A percentile compares a stretch with the other conserved stretches of the same genome.
Conservation (phyloP, 2,888 invertebrate genomes). For the Campoplex capitator region DNA sequence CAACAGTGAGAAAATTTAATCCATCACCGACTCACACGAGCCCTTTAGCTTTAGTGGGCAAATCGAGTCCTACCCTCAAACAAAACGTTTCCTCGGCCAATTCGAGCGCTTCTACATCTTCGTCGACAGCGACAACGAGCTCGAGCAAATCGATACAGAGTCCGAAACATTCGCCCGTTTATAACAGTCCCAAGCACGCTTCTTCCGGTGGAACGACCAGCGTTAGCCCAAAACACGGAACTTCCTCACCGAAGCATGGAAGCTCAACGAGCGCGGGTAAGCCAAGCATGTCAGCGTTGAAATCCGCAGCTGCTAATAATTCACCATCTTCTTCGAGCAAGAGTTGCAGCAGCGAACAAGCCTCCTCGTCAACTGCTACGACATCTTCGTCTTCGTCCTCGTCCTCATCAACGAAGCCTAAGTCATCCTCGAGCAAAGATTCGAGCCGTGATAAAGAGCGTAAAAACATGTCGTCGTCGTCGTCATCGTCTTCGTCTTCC, state of each 20-base stretch:
- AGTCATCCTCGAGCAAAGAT: slow-evolving; percentile 72
- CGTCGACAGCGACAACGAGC: slow-evolving; percentile 85
- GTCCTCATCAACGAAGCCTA: slow-evolving; percentile 75
- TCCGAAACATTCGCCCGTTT: slow-evolving; percentile 92
- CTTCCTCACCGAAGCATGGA: slow-evolving; percentile 92
- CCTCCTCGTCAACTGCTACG: slow-evolving; percentile 59
- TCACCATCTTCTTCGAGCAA: slow-evolving; percentile 86
- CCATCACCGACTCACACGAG: slow-evolving; percentile 90
- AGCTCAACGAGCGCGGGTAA: slow-evolving; percentile 91
- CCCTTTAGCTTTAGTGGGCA: slow-evolving; percentile 88
- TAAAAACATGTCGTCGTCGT: slow-evolving; percentile 78
- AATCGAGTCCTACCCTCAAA: slow-evolving; percentile 85
- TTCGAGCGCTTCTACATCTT: slow-evolving; percentile 86
- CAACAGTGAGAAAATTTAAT: slow-evolving; percentile 89
- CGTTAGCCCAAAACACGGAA: slow-evolving; percentile 91
- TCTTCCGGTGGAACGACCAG: slow-evolving; percentile 88
- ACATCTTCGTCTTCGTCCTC: slow-evolving; percentile 74
- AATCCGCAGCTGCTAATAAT: slow-evolving; percentile 89
- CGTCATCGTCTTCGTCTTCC: slow-evolving; percentile 63
- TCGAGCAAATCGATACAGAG: slow-evolving; percentile 87
- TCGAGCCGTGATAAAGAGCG: slow-evolving; percentile 84
- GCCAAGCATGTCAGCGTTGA: slow-evolving; percentile 94
- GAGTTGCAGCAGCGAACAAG: slow-evolving; percentile 75
- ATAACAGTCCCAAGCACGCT: slow-evolving; percentile 90
- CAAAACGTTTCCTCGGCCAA: slow-evolving; percentile 71